Base-by-base conservation (phyloP, 2,888 invertebrate genomes). In the Andrena haemorrhoa region DNA sequence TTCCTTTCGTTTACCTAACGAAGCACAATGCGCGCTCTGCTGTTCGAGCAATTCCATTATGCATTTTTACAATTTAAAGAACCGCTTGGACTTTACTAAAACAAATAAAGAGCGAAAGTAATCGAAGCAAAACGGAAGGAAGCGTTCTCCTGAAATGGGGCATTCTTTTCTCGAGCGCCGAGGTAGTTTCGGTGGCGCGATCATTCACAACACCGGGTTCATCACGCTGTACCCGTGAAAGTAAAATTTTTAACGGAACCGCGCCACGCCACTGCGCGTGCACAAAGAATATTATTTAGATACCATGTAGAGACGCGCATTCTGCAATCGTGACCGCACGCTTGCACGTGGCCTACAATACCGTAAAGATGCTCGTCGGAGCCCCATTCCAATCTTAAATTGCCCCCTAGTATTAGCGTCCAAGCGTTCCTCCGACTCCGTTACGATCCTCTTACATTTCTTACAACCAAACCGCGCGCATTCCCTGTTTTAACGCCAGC, bases 281-380 rank as follows among this genome's bases (percentile, higher is more conserved):
- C 35, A 63, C 29, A 26, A 81, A 75, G 79, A 82, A 82, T 79
- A 82, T 84, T 76, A 82, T 80, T 82, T 78, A 69, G 68, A 79
- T 81, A 31, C 63, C 68, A 23, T 56, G 61, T 79, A 63, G 53
- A 82, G 78, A 68, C 77, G 69, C 77, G 79, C 75, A 75, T 79
- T 80, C 61, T 65, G 66, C 60, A 73, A 61, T 60, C 63, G 29
- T 76, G 73, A 85, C 68, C 76, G 51, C 61, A 61, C 71, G 47
- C 51, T 61, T 71, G 66, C 75, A 82, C 72, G 73, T 70, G 61
- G 53, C 68, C 60, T 65, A 68, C 64, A 80, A 72, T 33, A 26
- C 33, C 53, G 56, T 12, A 23, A 47, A 66, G 53, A 68, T 23
- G 29, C 49, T 69, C 20, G 33, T 12, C 31, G 33, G 29, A 8